Conservation (phyloP, 1,140 invertebrate species). For the Proales similis region DNA sequence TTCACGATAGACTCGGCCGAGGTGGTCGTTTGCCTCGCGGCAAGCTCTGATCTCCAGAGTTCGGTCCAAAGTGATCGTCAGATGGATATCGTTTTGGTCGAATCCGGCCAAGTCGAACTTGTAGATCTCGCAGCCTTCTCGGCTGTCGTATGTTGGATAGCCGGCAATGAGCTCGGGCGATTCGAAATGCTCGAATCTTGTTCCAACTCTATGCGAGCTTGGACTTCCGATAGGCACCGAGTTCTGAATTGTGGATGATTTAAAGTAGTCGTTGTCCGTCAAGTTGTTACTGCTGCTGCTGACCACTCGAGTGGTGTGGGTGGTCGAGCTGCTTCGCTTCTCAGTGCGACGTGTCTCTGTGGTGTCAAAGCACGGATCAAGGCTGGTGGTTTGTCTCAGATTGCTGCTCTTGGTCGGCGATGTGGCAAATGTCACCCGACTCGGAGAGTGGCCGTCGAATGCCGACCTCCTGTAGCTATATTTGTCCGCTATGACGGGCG, state of each 20-base stretch:
- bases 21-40: conserved; percentile 4
- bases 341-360: no score
- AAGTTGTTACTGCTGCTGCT: neutral
- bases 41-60: conserved; percentile 21
- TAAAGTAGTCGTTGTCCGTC: neutral
- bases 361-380: no score
- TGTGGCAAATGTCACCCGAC: neutral
- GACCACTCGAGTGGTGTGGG: neutral
- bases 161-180: conserved; percentile 13
- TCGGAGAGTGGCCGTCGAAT: conserved; percentile 8
- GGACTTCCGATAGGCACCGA: neutral
- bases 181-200: no score
- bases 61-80: conserved; percentile 10
- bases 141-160: conserved; percentile 26
- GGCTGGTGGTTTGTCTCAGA: neutral
- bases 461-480: conserved; percentile 10
- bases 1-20: conserved; percentile 10
- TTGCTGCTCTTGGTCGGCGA: neutral
- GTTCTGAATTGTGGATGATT: neutral
- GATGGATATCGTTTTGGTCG: conserved; percentile 22
- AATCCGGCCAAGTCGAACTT: conserved; percentile 31
- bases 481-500: conserved; percentile 21
- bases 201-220: no score
- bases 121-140: conserved; percentile 5
- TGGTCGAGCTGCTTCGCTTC: neutral